Percentiles rank a stretch among this genome's conserved stretches.
phyloP scores from a whole-genome alignment of 2,113 vertebrate genomes.

The Ptyas mucosa region DNA sequence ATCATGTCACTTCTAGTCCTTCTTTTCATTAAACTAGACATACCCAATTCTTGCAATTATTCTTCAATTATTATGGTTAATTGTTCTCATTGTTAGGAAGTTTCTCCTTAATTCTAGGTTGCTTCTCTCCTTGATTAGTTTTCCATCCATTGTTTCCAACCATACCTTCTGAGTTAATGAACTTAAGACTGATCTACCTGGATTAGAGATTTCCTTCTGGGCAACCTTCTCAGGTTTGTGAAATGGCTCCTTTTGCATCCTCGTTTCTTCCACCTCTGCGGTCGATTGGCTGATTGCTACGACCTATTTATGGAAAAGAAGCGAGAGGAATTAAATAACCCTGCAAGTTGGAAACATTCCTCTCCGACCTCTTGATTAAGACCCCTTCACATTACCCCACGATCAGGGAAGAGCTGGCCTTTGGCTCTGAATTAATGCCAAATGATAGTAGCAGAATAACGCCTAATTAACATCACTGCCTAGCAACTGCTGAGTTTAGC shows the following conservation, averaged over 20 bases:
- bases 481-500: constrained; percentile 6
- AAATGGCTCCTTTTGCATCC: constrained; percentile 52
- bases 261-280: not conserved
- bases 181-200: constrained; percentile 60
- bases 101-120: not conserved
- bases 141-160: not conserved
- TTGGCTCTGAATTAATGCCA: constrained; percentile 4
- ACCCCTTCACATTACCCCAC: constrained; percentile 37
- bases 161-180: constrained; percentile 72
- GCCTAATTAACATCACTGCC: constrained; percentile 7
- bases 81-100: not conserved
- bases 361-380: constrained; percentile 37
- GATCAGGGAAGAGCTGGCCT: not conserved
- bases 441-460: not conserved
- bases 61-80: not conserved
- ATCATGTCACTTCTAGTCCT: too few relatives aligned
- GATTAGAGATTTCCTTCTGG: constrained; percentile 48
- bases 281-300: not conserved
- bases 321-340: constrained; percentile 42
- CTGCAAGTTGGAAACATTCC: constrained; percentile 52
- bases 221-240: constrained; percentile 44
- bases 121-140: not conserved
- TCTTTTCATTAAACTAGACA: too few relatives aligned
- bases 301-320: constrained; percentile 53
- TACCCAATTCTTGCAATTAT: too few relatives aligned